Evolutionary conservation across 2,113 vertebrate genomes (phyloP), one percentile per base, ranked within the genome.

Genomic region (Eupsittula cactorum): DNA sequence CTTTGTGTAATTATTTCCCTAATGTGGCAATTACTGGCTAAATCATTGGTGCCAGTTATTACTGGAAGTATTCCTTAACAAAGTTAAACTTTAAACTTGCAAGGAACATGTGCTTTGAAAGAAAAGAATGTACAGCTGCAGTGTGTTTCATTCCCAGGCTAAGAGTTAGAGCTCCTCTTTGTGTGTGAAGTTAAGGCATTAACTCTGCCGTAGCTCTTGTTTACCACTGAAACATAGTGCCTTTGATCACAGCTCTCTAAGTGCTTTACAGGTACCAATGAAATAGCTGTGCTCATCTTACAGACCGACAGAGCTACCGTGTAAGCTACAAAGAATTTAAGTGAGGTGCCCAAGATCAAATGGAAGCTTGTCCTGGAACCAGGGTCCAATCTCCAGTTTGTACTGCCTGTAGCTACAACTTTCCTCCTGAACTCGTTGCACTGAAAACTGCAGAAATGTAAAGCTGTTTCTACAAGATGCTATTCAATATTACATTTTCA

Each of bases 21-120:
- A 74, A 53, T 29, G 52, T 73, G 77, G 86, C 83, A 76, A 87
- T 91, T 92, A 87, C 80, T 87, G 44, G 69, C 65, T 89, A 96
- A 96, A 89, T 76, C 65, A 68, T 47, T 69, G 80, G 44, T 91
- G 74, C 24, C 69, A 87, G 65, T 75, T 84, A 70, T 84, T 76
- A 87, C 4, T 95, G 84, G 86, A 93, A 89, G 63, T 55, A 55
- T 49, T 91, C 76, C 82, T 59, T 44, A 73, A 31, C 37, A 11
- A 88, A 85, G 95, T 95, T 96, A 95, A 95, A 95, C 0, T 90
- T 96, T 95, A 96, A 96, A 96, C 93, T 92, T 87, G 80, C 12
- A 13, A 77, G 88, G 77, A 94, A 92, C 82, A 49, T 44, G 55
- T 55, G 82, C 82, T 90, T 67, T 96, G 82, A 90, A 95, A 93